Evolutionary conservation across 2,113 vertebrate genomes (phyloP).

Genomic region (Phyllostomus hastatus): DNA sequence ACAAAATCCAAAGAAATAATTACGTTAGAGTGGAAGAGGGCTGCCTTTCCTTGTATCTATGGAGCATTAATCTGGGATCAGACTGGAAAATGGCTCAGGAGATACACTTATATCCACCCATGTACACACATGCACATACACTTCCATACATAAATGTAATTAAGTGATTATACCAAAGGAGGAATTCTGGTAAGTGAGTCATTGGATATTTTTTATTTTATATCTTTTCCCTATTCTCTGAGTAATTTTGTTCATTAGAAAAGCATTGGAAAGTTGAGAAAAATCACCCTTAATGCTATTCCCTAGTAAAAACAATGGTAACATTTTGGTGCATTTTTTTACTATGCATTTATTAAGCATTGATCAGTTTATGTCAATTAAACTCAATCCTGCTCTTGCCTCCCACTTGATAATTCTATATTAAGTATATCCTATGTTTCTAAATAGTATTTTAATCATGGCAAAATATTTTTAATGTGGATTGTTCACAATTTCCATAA

Average conservation of each 20-base stretch:
- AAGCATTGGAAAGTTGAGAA: not conserved
- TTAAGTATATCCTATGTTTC: not conserved
- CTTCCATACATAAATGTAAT: not conserved
- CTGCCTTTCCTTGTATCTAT: not conserved
- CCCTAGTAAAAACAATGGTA: not conserved
- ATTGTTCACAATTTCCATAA: not conserved
- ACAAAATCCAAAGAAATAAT: slow-evolving; percentile 15
- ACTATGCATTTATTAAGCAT: not conserved
- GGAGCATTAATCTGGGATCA: not conserved
- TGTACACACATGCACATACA: not conserved
- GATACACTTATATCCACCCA: not conserved
- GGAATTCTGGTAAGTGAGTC: not conserved
- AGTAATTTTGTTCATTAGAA: not conserved
- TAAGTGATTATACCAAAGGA: not conserved
- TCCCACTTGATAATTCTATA: not conserved
- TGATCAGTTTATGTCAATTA: not conserved
- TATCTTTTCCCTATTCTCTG: not conserved
- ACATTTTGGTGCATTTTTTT: not conserved
- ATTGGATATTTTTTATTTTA: not conserved
- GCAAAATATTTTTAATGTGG: not conserved
- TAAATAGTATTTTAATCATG: not conserved
- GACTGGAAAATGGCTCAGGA: not conserved
- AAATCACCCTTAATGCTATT: not conserved
- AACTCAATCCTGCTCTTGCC: not conserved
- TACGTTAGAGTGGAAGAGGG: not conserved